Percentiles rank a stretch among this genome's conserved stretches.
Conservation (phyloP, 2,113 vertebrate species). For the Sinocyclocheilus rhinocerous region DNA sequence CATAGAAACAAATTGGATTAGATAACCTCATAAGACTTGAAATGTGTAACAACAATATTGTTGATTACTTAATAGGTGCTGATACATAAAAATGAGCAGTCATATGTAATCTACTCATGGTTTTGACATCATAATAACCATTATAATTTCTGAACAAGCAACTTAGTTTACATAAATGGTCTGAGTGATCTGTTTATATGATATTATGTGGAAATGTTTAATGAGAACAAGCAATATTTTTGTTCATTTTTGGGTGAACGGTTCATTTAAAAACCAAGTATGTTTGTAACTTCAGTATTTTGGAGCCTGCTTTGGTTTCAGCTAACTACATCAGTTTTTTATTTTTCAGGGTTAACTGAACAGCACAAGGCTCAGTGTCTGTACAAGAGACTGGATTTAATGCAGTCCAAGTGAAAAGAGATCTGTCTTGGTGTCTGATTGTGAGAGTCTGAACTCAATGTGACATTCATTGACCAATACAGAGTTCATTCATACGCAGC, state of each 20-base stretch:
- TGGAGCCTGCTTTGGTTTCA: background rate
- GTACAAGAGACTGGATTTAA: conserved; percentile 15
- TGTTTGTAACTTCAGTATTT: background rate
- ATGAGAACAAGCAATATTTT: background rate
- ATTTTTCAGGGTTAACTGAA: conserved; percentile 6
- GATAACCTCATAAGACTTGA: background rate
- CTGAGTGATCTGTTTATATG: background rate
- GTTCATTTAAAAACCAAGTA: background rate
- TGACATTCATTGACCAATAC: background rate
- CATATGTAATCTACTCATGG: background rate
- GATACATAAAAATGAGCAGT: background rate
- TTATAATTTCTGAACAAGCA: background rate
- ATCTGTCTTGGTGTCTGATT: conserved; percentile 14
- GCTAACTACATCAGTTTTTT: background rate
- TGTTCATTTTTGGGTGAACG: background rate
- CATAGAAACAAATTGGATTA: background rate
- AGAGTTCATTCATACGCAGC: background rate
- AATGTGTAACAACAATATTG: background rate
- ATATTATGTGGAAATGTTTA: background rate
- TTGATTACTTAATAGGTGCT: background rate
- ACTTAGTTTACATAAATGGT: background rate
- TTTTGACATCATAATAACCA: background rate
- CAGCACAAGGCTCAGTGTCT: background rate
- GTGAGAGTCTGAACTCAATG: background rate
- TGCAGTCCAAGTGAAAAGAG: conserved; percentile 21